phyloP scores from a whole-genome alignment of 2,113 vertebrate genomes.

The Oxyruncus cristatus region DNA sequence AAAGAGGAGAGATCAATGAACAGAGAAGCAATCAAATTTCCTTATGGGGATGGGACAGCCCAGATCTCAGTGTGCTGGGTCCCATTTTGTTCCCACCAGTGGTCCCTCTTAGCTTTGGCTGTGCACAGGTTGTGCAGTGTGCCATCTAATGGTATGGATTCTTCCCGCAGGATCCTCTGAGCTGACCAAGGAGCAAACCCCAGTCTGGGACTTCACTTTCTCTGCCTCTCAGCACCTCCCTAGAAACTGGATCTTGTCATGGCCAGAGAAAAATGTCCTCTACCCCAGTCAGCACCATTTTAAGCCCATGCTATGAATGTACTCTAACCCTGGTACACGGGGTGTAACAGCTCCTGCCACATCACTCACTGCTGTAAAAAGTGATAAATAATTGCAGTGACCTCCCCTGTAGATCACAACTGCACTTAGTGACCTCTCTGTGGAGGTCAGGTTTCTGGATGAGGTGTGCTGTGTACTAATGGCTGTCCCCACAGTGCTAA shows the following conservation, averaged over 20 bases:
- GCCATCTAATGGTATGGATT: neutral
- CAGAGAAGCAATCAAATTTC: neutral
- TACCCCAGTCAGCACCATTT: neutral
- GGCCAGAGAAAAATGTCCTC: neutral
- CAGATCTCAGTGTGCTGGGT: neutral
- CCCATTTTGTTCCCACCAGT: neutral
- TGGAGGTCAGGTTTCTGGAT: neutral
- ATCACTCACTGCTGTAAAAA: neutral
- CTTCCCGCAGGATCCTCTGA: neutral
- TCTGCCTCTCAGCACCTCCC: neutral
- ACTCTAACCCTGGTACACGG: neutral
- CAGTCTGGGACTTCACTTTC: neutral
- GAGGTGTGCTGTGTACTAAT: neutral
- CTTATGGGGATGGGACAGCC: neutral
- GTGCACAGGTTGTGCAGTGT: neutral
- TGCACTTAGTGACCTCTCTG: neutral
- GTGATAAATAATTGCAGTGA: neutral
- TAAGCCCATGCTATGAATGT: neutral
- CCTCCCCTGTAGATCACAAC: neutral
- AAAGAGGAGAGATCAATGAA: neutral
- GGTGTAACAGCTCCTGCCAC: neutral
- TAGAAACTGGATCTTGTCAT: neutral
- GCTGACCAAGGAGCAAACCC: neutral
- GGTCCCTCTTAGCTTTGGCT: rapidly evolving
- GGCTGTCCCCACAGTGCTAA: neutral